Percentiles rank a stretch among this genome's conserved stretches.
Conservation (phyloP, 2,113 vertebrate species). For the Panurus biarmicus region DNA sequence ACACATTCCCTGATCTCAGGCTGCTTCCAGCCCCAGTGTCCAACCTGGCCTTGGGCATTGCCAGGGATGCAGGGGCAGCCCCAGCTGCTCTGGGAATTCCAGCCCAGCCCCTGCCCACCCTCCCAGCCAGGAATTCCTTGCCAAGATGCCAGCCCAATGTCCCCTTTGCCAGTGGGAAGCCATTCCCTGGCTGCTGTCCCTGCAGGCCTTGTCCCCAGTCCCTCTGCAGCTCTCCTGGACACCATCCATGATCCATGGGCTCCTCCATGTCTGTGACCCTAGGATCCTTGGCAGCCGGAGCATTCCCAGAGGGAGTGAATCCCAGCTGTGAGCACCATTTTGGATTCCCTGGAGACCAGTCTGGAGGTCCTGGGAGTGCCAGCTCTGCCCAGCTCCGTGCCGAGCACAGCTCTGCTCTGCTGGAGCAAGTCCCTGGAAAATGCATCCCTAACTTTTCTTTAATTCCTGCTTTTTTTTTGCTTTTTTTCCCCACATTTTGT, state of each 20-base stretch:
- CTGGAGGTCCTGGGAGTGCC: not conserved
- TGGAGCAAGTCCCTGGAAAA: not conserved
- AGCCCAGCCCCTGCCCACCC: not conserved
- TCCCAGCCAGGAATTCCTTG: not conserved
- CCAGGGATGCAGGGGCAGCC: not conserved
- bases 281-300: not conserved
- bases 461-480: not conserved
- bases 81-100: not conserved
- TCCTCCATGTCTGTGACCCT: not conserved
- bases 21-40: too few species aligned
- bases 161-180: not conserved
- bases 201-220: not conserved
- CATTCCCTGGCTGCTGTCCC: not conserved
- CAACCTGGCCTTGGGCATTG: rapidly evolving
- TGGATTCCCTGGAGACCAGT: not conserved
- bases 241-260: not conserved
- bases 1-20: too few species aligned
- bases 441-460: not conserved
- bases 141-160: not conserved
- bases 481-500: not conserved
- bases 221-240: not conserved
- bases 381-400: not conserved
- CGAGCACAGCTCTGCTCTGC: not conserved
- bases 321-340: not conserved
- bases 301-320: not conserved